Conservation (phyloP, 92 coral and sea anemone species). For the Plumapathes pennacea region DNA sequence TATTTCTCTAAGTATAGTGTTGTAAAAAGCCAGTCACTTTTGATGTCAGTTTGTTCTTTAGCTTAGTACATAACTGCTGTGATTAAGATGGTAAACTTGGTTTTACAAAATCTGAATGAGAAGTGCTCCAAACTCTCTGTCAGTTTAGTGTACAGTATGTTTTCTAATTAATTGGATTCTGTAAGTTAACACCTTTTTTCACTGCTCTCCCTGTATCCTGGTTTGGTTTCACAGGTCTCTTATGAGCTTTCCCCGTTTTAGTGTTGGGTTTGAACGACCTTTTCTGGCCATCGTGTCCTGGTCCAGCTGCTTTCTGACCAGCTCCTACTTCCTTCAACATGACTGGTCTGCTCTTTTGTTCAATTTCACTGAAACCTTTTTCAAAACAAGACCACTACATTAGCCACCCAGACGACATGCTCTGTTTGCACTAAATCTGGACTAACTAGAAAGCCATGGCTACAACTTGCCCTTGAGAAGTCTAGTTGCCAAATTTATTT, state of each 20-base stretch:
- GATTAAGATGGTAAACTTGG: too few relatives aligned
- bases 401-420: neutral
- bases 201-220: constrained; percentile 1
- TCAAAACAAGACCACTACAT: neutral
- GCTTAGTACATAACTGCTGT: too few relatives aligned
- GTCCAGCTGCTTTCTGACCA: neutral
- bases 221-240: constrained; percentile 28
- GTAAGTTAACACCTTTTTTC: neutral
- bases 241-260: neutral
- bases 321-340: too few relatives aligned
- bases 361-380: constrained; percentile 53
- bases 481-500: neutral
- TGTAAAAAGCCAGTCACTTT: too few relatives aligned
- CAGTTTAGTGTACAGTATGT: neutral
- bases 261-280: constrained; percentile 1
- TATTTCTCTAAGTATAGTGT: too few relatives aligned
- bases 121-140: too few relatives aligned
- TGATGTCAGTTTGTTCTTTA: too few relatives aligned
- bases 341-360: constrained; percentile 7
- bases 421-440: neutral
- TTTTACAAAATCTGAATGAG: too few relatives aligned
- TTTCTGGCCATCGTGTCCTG: neutral
- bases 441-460: neutral
- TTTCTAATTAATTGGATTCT: too few relatives aligned
- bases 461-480: neutral